Base-by-base conservation (phyloP, 2,888 invertebrate species). In the Luperina testacea region DNA sequence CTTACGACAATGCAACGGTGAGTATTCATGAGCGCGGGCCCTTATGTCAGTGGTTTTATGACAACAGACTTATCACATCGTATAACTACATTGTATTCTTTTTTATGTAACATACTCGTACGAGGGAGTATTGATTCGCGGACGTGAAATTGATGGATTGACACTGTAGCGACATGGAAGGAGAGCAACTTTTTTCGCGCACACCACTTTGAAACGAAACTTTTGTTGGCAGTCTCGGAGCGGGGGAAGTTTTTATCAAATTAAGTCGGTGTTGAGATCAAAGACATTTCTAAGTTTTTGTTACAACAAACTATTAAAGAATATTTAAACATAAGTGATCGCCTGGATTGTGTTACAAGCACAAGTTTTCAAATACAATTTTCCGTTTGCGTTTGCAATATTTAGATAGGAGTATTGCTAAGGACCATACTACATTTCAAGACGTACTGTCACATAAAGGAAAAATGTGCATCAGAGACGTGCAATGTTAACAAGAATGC, bases 401-500 rank as follows among this genome's bases (percentile, higher is more conserved):
- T 45, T 45, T 2, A 45, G 45, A 75, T 61, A 53, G 53, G 70
- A 80, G 70, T 74, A 74, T 75, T 75, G 63, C 15, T 70, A 61
- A 77, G 59, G 51, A 75, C 51, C 67, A 71, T 70, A 69, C 65
- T 38, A 45, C 8, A 76, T 79, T 70, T 74, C 68, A 72, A 72
- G 72, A 65, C 76, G 24, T 57, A 67, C 45, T 57, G 71, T 72
- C 77, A 76, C 76, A 79, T 85, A 87, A 86, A 84, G 85, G 87
- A 84, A 81, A 81, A 88, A 90, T 89, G 88, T 90, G 85, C 85
- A 88, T 89, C 81, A 86, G 81, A 89, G 89, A 90, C 90, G 88
- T 87, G 90, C 91, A 91, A 90, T 91, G 90, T 82, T 84, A 89
- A 87, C 82, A 89, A 89, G 92, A 92, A 92, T 93, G 92, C 88